Base-by-base conservation (phyloP, 2,888 invertebrate genomes). In the Tholera decimalis region DNA sequence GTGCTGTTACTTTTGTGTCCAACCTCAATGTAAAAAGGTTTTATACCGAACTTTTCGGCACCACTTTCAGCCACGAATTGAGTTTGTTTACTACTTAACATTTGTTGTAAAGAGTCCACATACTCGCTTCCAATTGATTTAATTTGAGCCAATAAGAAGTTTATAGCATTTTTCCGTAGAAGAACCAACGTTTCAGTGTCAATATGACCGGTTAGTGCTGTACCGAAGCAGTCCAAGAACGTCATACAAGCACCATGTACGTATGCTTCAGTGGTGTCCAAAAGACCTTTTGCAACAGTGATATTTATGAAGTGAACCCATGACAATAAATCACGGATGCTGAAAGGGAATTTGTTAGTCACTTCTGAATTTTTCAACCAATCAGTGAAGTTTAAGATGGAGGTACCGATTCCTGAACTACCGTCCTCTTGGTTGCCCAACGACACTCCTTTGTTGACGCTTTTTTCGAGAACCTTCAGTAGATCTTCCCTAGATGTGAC, bases 221-320 rank as follows among this genome's bases (percentile, higher is more conserved):
- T 97, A 47, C 99, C 99, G 54, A 99, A 96, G 77, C 98, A 97
- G 90, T 99, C 99, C 39, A 99, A 94, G 85, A 99, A 98, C 0
- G 98, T 98, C 77, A 99, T 96, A 88, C 97, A 98, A 46, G 98
- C 98, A 1, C 99, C 99, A 85, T 99, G 99, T 26, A 98, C 96
- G 77, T 98, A 98, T 2, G 98, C 97, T 83, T 97, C 97, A 0
- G 94, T 89, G 0, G 96, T 86, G 43, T 95, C 95, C 41, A 96
- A 84, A 59, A 92, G 83, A 1, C 89, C 82, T 79, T 91, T 94
- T 1, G 84, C 85, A 11, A 93, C 93, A 41, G 96, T 96, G 13
- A 90, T 89, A 88, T 99, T 98, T 68, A 99, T 97, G 88, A 99
- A 99, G 77, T 97, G 95, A 0, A 98, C 98, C 99, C 99, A 99